Conservation (phyloP, 2,888 invertebrate genomes). For the Aleiodes leptofemur region DNA sequence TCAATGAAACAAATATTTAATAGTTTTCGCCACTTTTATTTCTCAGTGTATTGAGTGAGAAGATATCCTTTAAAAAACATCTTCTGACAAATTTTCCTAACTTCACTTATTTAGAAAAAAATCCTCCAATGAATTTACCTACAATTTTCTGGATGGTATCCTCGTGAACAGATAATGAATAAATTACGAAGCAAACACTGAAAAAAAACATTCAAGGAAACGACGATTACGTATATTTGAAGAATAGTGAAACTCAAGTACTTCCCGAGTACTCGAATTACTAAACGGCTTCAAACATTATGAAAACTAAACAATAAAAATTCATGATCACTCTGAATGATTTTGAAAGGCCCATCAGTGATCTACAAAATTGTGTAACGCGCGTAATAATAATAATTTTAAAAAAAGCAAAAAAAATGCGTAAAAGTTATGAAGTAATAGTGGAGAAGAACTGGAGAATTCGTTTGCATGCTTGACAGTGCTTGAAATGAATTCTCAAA, state of each 20-base stretch:
- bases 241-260: constrained; percentile 13
- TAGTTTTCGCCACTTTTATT: too few relatives aligned
- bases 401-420: constrained; percentile 41
- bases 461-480: constrained; percentile 58
- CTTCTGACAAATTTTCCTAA: background rate
- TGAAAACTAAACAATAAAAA: constrained; percentile 8
- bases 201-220: constrained; percentile 1
- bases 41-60: too few relatives aligned
- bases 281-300: constrained; percentile 6
- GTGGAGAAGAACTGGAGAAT: constrained; percentile 45
- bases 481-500: constrained; percentile 59
- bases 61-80: background rate
- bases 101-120: background rate
- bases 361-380: constrained; percentile 25
- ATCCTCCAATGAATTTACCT: background rate
- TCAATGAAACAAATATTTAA: too few relatives aligned
- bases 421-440: constrained; percentile 43
- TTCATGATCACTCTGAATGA: constrained; percentile 9
- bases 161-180: background rate
- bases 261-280: constrained; percentile 12
- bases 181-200: background rate
- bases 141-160: background rate
- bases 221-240: too few relatives aligned
- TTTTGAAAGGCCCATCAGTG: constrained; percentile 35
- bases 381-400: constrained; percentile 4